Base-by-base conservation (phyloP, 2,113 vertebrate species). In the Podarcis muralis region DNA sequence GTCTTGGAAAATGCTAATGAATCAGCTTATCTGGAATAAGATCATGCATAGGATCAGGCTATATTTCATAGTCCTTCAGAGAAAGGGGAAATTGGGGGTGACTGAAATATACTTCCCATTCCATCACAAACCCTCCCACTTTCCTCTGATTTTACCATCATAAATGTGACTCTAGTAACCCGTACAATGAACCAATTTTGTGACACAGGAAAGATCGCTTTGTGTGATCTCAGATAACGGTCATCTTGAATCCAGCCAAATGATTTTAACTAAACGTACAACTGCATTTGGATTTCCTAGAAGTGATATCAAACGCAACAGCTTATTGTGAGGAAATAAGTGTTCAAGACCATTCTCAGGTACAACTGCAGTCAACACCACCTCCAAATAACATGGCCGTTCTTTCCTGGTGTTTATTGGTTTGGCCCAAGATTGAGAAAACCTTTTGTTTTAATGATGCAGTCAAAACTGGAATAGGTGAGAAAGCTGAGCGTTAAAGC, bases 401-500 rank as follows among this genome's bases (percentile, higher is more conserved):
- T n/a, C 86, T 74, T 65, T n/a, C 86, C 72, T 0, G 1, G 59
- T 0, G 5, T 83, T 1, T 27, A 1, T 20, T 80, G 77, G 20
- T 59, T 81, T 1, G 0, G 22, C 62, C 72, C 2, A 37, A 75
- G 2, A 13, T 23, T 6, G 22, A 22, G 76, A 25, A 81, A 85
- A 65, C 77, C 25, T 37, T 77, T 23, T 0, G 30, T 83, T 69
- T 30, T 88, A 84, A 76, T 0, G 0, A 3, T 37, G 66, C 0
- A 76, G 85, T 84, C 88, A 22, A 72, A 48, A 87, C 1, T 16
- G 91, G 92, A 85, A 80, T 74, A 59, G 20, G 1, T 1, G 22
- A n/a, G 87, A 86, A 82, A 84, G 84, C 86, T 11, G 74, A 91
- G 86, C 3, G 15, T 88, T 0, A 32, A 1, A 15, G 1, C 2